A percentile compares a stretch with the other conserved stretches of the same genome.
Conservation (phyloP, 2,797 vertebrate species). For the Leptoclinus maculatus region DNA sequence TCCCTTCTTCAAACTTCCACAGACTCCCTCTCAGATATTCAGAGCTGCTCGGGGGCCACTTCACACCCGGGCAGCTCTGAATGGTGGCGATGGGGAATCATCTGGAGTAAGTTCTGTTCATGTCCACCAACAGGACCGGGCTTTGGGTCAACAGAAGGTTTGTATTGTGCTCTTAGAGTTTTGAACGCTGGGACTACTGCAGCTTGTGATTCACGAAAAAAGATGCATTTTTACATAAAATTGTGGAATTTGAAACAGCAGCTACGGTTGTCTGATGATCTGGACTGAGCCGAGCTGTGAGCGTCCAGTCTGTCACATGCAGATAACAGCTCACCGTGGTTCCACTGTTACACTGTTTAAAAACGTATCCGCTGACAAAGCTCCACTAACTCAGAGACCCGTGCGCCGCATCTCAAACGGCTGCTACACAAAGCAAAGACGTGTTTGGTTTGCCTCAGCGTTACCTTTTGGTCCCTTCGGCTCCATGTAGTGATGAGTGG, state of each 20-base stretch:
- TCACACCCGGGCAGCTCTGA: constrained; percentile 18
- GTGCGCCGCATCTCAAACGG: neutral
- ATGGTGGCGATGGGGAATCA: constrained; percentile 3
- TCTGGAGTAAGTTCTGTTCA: constrained; percentile 21
- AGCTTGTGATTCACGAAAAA: neutral
- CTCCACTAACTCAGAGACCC: neutral
- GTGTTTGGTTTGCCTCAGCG: neutral
- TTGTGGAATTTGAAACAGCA: neutral
- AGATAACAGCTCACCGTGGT: neutral
- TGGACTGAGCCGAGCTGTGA: neutral
- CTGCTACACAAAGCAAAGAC: constrained; percentile 9
- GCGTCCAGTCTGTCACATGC: neutral
- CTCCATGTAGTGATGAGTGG: neutral
- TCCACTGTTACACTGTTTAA: neutral
- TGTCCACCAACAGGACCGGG: neutral
- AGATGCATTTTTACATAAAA: neutral
- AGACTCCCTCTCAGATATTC: neutral
- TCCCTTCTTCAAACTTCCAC: constrained; percentile 7
- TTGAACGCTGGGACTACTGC: neutral
- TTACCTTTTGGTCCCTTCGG: neutral
- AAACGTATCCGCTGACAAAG: neutral
- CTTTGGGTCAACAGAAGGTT: neutral
- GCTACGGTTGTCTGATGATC: neutral
- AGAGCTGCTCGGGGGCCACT: constrained; percentile 22
- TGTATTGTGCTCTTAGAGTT: constrained; percentile 49